Percentiles rank a stretch among this genome's conserved stretches.
phyloP scores from a whole-genome alignment of 2,888 invertebrate species.

The Nephrotoma appendiculata region DNA sequence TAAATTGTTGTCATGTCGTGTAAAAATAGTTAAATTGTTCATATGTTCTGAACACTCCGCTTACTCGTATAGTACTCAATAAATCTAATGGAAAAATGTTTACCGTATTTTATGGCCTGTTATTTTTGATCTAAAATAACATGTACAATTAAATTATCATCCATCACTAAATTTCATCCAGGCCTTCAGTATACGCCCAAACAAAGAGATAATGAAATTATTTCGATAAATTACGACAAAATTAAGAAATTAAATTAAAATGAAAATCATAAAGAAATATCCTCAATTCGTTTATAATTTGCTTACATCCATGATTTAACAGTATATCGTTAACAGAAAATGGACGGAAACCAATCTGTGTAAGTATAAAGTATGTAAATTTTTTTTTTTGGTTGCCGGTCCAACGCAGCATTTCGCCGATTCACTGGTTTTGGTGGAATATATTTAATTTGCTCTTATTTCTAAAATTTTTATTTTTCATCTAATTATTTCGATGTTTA shows the following conservation, averaged over 20 bases:
- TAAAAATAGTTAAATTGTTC: no score
- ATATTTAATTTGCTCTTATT: neutral
- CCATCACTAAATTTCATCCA: neutral
- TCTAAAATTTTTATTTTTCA: neutral
- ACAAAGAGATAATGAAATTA: neutral
- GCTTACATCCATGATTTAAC: neutral
- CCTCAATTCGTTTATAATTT: neutral
- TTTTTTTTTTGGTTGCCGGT: neutral
- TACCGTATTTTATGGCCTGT: no score
- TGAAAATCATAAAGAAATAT: neutral
- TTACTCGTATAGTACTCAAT: no score
- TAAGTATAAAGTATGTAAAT: no score
- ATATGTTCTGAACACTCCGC: no score
- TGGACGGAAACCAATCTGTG: neutral
- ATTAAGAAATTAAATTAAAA: neutral
- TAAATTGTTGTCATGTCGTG: no score
- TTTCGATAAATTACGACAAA: neutral
- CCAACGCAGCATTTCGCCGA: neutral
- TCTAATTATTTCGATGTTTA: neutral
- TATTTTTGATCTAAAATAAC: no score
- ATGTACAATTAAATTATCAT: neutral
- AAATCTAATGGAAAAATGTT: no score
- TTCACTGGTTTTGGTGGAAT: neutral
- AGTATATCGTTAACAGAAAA: neutral
- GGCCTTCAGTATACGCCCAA: neutral